Percentiles rank a stretch among this genome's conserved stretches.
Evolutionary conservation across 2,797 vertebrate species (phyloP).

Genomic region (Hyperoplus lanceolatus): DNA sequence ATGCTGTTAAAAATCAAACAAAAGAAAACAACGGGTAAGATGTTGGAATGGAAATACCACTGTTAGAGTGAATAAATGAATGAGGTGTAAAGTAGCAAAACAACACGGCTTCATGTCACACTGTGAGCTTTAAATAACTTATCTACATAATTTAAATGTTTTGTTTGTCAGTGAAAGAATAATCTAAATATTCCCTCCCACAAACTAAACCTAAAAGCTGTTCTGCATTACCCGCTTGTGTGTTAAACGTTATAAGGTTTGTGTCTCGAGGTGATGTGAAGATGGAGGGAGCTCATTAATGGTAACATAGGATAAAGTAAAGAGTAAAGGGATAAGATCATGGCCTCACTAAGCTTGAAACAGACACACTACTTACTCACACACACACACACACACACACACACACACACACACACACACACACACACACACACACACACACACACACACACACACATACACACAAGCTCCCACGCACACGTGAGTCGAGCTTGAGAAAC

Average conservation of each 20-base stretch:
- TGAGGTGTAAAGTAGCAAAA: background rate
- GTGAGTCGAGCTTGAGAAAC: too few species aligned
- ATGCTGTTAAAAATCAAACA: background rate
- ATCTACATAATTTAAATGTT: background rate
- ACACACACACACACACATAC: too few species aligned
- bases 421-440: background rate
- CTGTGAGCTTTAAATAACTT: background rate
- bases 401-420: background rate
- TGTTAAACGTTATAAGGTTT: slow-evolving; percentile 44
- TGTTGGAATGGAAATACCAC: background rate
- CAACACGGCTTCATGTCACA: background rate
- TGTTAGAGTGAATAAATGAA: background rate
- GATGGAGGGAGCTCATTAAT: slow-evolving; percentile 56
- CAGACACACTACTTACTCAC: background rate
- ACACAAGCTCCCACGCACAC: too few species aligned
- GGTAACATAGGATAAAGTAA: slow-evolving; percentile 32
- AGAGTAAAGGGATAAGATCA: slow-evolving; percentile 30
- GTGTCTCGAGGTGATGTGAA: slow-evolving; percentile 23
- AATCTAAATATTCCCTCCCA: slow-evolving; percentile 9
- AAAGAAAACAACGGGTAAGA: background rate
- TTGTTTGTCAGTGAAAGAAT: slow-evolving; percentile 20
- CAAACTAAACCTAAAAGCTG: slow-evolving; percentile 22
- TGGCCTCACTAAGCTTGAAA: slow-evolving; percentile 30
- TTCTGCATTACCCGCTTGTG: slow-evolving; percentile 5
- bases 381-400: slow-evolving; percentile 13